Evolutionary conservation across 2,888 invertebrate species (phyloP).

Genomic region (Schizaphis graminum): DNA sequence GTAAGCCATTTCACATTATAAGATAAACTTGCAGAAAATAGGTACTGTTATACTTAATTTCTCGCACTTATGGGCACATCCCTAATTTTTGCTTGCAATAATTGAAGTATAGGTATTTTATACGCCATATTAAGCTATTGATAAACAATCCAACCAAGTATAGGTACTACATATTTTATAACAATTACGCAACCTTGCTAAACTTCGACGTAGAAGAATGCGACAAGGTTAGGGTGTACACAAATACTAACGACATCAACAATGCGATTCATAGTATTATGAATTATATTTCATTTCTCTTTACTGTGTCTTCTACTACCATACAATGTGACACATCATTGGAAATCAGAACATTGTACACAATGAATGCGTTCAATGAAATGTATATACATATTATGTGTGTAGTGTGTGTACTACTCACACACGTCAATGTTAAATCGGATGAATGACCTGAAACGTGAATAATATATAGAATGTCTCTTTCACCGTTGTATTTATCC

Average conservation of each 20-base stretch:
- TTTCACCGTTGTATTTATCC: slow-evolving; percentile 63
- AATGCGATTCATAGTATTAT: slow-evolving; percentile 37
- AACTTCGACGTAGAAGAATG: slow-evolving; percentile 47
- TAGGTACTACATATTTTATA: not conserved
- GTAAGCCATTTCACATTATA: not conserved
- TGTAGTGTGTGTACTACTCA: not conserved
- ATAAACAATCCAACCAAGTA: slow-evolving; percentile 5
- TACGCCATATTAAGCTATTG: not conserved
- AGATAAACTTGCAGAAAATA: not conserved
- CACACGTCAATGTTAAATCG: slow-evolving; percentile 44
- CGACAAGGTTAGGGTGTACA: slow-evolving; percentile 34
- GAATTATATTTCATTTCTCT: not conserved
- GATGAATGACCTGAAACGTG: slow-evolving; percentile 64
- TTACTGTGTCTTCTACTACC: slow-evolving; percentile 17
- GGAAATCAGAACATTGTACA: slow-evolving; percentile 46
- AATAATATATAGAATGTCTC: slow-evolving; percentile 55
- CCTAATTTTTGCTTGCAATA: not conserved
- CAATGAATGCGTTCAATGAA: slow-evolving; percentile 48
- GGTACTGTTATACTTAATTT: not conserved
- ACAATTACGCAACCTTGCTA: slow-evolving; percentile 46
- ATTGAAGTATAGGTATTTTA: not conserved
- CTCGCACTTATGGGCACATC: not conserved
- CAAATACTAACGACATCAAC: slow-evolving; percentile 8
- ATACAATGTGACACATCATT: slow-evolving; percentile 45
- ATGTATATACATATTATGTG: not conserved